phyloP scores from a whole-genome alignment of 2,113 vertebrate species.

The Petaurus breviceps region DNA sequence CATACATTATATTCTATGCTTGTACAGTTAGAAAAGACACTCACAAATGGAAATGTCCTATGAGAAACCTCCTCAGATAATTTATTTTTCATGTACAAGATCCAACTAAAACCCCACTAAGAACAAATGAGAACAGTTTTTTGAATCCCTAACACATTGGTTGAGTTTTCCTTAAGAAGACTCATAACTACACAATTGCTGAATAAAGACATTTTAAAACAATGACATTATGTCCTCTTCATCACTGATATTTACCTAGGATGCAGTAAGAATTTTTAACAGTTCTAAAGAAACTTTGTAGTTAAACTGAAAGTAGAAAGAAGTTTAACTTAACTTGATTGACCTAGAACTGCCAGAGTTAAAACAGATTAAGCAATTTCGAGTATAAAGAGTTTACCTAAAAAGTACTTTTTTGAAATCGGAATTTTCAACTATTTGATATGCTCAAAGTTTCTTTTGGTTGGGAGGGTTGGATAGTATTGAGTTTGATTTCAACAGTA shows the following conservation, averaged over 20 bases:
- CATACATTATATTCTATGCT: not conserved
- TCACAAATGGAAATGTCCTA: constrained; percentile 38
- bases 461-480: not conserved
- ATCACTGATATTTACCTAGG: constrained; percentile 4
- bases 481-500: constrained; percentile 38
- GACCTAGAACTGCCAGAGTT: not conserved
- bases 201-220: constrained; percentile 28
- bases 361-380: constrained; percentile 42
- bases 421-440: constrained; percentile 30
- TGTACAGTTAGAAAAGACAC: not conserved
- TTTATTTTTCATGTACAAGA: constrained; percentile 20
- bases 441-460: constrained; percentile 34
- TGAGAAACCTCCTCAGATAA: constrained; percentile 32
- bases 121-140: not conserved
- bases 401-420: constrained; percentile 33
- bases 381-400: constrained; percentile 5
- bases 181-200: not conserved
- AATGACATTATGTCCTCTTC: constrained; percentile 30
- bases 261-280: constrained; percentile 7
- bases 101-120: constrained; percentile 4
- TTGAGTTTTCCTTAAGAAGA: not conserved
- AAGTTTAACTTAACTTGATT: constrained; percentile 16
- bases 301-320: constrained; percentile 1
- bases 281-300: constrained; percentile 21
- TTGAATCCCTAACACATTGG: not conserved